Evolutionary conservation across 2,888 invertebrate genomes (phyloP).

Genomic region (Crepidodera aurea): DNA sequence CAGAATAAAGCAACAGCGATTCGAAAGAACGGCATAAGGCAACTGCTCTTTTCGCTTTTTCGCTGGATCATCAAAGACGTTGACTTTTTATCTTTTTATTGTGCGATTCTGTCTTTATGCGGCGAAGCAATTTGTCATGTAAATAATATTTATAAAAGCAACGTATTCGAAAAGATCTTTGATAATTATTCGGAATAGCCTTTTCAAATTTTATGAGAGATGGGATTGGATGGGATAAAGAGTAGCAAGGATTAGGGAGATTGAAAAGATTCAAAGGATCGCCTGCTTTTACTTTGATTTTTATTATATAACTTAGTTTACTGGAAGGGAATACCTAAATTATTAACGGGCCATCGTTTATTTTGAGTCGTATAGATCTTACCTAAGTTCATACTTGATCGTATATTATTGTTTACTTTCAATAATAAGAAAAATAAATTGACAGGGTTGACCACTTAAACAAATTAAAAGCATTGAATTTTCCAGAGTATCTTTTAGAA

Average conservation of each 20-base stretch:
- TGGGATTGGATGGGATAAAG: not conserved
- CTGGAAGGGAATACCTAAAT: too few relatives aligned
- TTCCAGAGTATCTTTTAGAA: too few relatives aligned
- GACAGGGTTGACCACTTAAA: too few relatives aligned
- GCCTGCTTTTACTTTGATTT: not conserved
- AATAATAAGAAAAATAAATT: too few relatives aligned
- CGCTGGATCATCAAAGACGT: constrained; percentile 14
- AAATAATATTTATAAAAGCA: constrained; percentile 10
- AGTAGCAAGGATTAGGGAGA: not conserved
- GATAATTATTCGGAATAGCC: not conserved
- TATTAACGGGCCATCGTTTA: too few relatives aligned
- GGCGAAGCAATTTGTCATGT: constrained; percentile 19
- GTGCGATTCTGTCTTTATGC: constrained; percentile 15
- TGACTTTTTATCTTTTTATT: constrained; percentile 14
- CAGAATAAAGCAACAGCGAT: constrained; percentile 15
- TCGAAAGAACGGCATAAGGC: constrained; percentile 3
- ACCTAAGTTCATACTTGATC: too few relatives aligned
- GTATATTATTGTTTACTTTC: too few relatives aligned
- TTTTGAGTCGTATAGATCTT: too few relatives aligned
- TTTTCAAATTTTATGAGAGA: not conserved
- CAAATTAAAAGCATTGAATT: too few relatives aligned
- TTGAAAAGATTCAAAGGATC: not conserved
- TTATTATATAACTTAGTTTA: too few relatives aligned
- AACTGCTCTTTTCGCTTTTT: constrained; percentile 5
- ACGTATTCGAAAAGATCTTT: not conserved